Conservation (phyloP, 2,888 invertebrate genomes). For the Volucella inflata region DNA sequence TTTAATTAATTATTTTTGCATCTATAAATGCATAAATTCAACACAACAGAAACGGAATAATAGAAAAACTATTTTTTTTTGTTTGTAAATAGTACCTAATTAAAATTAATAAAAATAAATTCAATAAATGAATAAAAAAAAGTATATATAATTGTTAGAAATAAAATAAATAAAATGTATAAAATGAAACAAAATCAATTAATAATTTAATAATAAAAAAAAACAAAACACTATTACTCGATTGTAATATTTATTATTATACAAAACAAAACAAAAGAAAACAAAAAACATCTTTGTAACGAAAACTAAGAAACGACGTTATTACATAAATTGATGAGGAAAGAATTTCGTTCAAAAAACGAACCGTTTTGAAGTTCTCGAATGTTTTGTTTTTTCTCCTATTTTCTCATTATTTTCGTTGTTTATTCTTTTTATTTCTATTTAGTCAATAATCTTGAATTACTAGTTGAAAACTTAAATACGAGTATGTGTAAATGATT, state of each 20-base stretch:
- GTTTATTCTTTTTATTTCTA: constrained; percentile 35
- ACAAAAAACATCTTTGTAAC: constrained; percentile 24
- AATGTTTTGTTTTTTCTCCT: constrained; percentile 33
- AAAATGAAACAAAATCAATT: constrained; percentile 9
- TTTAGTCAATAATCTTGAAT: constrained; percentile 62
- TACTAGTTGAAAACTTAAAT: constrained; percentile 65
- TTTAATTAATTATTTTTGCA: constrained; percentile 25
- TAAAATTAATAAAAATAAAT: constrained; percentile 41
- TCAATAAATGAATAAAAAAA: constrained; percentile 34
- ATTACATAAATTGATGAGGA: constrained; percentile 12
- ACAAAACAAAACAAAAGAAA: constrained; percentile 2
- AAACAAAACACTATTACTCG: constrained; percentile 23
- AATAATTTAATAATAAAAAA: constrained; percentile 5
- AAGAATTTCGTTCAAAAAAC: constrained; percentile 3
- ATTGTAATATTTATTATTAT: constrained; percentile 54
- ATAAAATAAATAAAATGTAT: constrained; percentile 37
- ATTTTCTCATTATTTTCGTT: constrained; percentile 22
- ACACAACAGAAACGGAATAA: constrained; percentile 35
- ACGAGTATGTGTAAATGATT: constrained; percentile 49
- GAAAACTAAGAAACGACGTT: constrained; percentile 60
- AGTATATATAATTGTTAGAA: constrained; percentile 61
- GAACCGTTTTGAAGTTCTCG: constrained; percentile 40
- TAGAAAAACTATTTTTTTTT: constrained; percentile 55
- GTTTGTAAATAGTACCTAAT: constrained; percentile 64
- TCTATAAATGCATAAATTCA: constrained; percentile 20